Evolutionary conservation across 2,797 vertebrate species (phyloP).

Genomic region (Phoebastria nigripes): DNA sequence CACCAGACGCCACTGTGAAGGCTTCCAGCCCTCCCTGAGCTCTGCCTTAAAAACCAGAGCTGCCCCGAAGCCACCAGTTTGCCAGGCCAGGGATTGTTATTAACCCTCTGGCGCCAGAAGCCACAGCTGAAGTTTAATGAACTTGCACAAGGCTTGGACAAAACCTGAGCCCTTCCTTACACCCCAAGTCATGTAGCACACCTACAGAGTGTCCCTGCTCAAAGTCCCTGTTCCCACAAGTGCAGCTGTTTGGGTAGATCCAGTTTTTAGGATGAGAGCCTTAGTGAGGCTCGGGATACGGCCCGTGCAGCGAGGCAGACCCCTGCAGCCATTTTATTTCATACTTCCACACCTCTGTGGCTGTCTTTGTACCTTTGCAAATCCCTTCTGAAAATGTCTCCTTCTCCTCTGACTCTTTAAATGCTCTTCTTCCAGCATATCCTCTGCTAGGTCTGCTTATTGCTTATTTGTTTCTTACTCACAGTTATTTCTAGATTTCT

Average conservation of each 20-base stretch:
- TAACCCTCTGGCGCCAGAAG: not conserved
- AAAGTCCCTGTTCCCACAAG: not conserved
- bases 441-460: not conserved
- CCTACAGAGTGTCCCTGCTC: not conserved
- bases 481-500: not conserved
- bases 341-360: not conserved
- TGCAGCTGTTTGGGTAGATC: not conserved
- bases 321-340: not conserved
- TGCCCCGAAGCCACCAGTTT: not conserved
- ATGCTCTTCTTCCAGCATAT: not conserved
- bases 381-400: not conserved
- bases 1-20: not conserved
- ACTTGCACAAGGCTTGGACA: not conserved
- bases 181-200: fast-evolving
- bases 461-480: not conserved
- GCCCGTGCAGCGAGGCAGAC: fast-evolving
- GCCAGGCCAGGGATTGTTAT: not conserved
- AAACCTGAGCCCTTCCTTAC: not conserved
- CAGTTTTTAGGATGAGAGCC: not conserved
- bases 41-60: not conserved
- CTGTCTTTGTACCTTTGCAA: not conserved
- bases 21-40: not conserved
- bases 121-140: not conserved
- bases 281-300: not conserved
- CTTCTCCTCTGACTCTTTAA: not conserved